Base-by-base conservation (phyloP, 2,888 invertebrate species). In the Fragum fragum region DNA sequence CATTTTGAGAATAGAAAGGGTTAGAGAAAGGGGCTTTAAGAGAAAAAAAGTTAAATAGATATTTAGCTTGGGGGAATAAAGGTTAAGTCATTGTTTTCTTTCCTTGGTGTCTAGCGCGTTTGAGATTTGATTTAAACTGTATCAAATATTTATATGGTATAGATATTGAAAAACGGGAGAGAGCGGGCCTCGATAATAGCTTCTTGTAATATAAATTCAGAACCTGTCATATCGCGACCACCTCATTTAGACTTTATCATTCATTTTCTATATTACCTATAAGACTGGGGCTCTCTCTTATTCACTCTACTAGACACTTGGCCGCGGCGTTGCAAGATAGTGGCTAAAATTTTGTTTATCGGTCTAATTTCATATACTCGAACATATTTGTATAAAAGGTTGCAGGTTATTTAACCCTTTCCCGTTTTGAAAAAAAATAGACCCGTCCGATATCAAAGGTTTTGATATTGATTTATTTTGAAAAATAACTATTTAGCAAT, bases 101-200 rank as follows among this genome's bases (percentile, higher is more conserved):
- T 42, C 42, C 36, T 42, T 42, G 21, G 26, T 66, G 66, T 66
- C 66, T 66, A 36, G 66, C 21, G n/a, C 23, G 66, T 66, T 66
- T 66, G 66, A 66, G 66, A 66, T 66, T 66, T 66, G 66, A 66
- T 66, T 66, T 66, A 66, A 66, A 66, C 66, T 66, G 66, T 66
- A 66, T 66, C 66, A 66, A 66, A 66, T 66, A 66, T 66, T 66
- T 66, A 66, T 66, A 66, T 42, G 42, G 66, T 32, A 18, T 39
- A 66, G 66, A 66, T 66, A 66, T 66, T 66, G 66, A 66, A 66
- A 66, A 66, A 66, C 66, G 36, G 66, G 66, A 26, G 42, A 66
- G 36, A 21, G 28, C 23, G 42, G 66, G n/a, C 21, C 11, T 36
- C 26, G 42, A 23, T 66, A 66, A 66, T 66, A 66, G 66, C 66